phyloP scores from a whole-genome alignment of 2,888 invertebrate genomes.

The Apamea epomidion region DNA sequence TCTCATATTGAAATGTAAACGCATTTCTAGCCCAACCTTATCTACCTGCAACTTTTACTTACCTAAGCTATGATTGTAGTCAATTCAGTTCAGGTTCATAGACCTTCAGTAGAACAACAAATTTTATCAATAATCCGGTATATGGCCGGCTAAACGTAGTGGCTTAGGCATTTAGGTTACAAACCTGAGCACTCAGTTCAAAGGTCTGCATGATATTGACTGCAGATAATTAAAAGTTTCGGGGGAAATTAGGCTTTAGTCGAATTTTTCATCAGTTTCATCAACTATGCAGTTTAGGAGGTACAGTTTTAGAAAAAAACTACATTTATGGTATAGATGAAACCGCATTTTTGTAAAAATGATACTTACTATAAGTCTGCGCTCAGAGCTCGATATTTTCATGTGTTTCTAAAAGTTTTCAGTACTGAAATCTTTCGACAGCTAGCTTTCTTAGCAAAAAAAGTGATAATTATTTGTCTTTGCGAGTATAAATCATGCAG shows the following conservation, averaged over 20 bases:
- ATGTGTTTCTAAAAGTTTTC: not conserved
- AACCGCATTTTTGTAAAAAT: no score
- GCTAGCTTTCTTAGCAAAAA: not conserved
- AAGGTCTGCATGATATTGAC: slow-evolving; percentile 7
- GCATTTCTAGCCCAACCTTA: not conserved
- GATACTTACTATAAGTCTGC: no score
- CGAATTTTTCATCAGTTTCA: not conserved
- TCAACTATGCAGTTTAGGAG: not conserved
- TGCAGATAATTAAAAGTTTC: not conserved
- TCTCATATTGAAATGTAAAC: not conserved
- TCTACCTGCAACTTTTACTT: not conserved
- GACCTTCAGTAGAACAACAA: slow-evolving; percentile 26
- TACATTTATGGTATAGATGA: no score
- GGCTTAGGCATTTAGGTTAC: slow-evolving; percentile 19
- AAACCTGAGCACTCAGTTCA: slow-evolving; percentile 6
- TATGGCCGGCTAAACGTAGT: slow-evolving; percentile 18
- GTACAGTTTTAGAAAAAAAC: not conserved
- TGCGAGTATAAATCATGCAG: not conserved
- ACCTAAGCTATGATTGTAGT: slow-evolving; percentile 1
- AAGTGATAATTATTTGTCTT: not conserved
- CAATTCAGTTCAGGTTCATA: slow-evolving; percentile 13
- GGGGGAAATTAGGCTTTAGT: not conserved
- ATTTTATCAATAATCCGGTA: slow-evolving; percentile 49
- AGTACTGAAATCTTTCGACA: not conserved
- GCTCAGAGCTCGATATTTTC: no score